Evolutionary conservation across 1,140 invertebrate genomes (phyloP).

Genomic region (Drosophila erecta): DNA sequence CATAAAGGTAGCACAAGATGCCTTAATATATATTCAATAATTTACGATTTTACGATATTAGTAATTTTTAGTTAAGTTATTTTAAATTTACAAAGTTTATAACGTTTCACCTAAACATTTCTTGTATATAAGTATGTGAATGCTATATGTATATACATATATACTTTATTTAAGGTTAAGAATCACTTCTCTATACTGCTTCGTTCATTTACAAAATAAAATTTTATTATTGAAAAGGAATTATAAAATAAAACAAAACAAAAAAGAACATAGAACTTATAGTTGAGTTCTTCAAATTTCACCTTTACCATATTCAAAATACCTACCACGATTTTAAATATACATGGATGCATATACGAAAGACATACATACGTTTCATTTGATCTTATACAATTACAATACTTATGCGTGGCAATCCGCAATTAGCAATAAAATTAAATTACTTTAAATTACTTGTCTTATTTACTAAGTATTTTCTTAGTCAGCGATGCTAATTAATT

Average conservation of each 20-base stretch:
- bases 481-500: conserved; percentile 50
- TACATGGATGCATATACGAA: conserved; percentile 52
- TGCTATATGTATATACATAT: conserved; percentile 35
- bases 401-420: conserved; percentile 9
- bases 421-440: conserved; percentile 14
- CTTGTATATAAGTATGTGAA: conserved; percentile 38
- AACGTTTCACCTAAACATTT: conserved; percentile 75
- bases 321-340: conserved; percentile 62
- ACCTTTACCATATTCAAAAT: conserved; percentile 81
- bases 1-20: conserved; percentile 33
- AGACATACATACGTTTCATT: conserved; percentile 51
- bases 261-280: conserved; percentile 73
- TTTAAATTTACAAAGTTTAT: conserved; percentile 72
- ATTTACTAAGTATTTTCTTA: conserved; percentile 44
- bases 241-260: conserved; percentile 53
- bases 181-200: conserved; percentile 51
- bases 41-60: conserved; percentile 15
- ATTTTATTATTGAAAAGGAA: conserved; percentile 37
- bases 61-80: conserved; percentile 29
- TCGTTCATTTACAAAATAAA: conserved; percentile 65
- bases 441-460: conserved; percentile 46
- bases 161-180: conserved; percentile 30
- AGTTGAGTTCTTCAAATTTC: conserved; percentile 80
- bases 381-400: conserved; percentile 22
- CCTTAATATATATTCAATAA: conserved; percentile 28